phyloP scores from a whole-genome alignment of 2,797 vertebrate genomes.

The Scyliorhinus canicula region DNA sequence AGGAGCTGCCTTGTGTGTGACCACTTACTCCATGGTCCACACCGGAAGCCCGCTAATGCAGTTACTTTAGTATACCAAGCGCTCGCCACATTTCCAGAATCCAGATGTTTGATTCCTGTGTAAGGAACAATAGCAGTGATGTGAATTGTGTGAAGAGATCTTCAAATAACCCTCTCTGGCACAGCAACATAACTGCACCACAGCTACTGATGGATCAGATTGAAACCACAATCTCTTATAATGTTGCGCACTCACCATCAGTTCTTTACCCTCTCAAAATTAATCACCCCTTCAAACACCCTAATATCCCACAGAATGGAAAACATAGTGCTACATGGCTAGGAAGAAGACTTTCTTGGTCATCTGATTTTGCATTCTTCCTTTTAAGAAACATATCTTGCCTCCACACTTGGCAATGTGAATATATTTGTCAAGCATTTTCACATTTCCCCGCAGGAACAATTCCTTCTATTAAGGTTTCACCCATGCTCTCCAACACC shows the following conservation, averaged over 20 bases:
- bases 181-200: background rate
- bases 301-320: background rate
- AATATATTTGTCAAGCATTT: background rate
- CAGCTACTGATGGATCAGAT: background rate
- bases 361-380: background rate
- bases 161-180: background rate
- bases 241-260: background rate
- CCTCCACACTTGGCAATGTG: background rate
- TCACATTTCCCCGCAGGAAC: background rate
- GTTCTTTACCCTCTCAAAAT: background rate
- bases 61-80: background rate
- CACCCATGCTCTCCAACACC: background rate
- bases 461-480: background rate
- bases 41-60: too few relatives aligned
- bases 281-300: background rate
- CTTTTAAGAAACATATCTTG: background rate
- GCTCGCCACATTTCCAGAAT: background rate
- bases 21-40: too few relatives aligned
- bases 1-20: too few relatives aligned
- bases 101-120: background rate
- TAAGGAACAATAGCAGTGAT: background rate
- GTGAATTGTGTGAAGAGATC: background rate
- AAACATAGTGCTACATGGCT: background rate
- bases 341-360: background rate
- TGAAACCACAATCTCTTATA: background rate